phyloP scores from a whole-genome alignment of 1,140 invertebrate species.

The Panagrolaimus sp. region DNA sequence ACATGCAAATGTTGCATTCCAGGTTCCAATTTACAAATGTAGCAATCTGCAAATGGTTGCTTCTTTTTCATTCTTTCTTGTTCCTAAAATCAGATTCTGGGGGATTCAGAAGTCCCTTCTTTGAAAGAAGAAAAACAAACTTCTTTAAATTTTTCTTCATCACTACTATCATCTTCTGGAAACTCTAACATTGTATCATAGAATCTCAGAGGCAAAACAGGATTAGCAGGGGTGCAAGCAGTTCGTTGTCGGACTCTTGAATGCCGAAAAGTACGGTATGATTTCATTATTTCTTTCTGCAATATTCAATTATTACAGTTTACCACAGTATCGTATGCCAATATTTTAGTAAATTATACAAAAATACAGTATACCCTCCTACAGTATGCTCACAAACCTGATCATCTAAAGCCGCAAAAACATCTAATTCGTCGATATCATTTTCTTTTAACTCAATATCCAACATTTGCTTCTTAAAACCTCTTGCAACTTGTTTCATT shows the following conservation, averaged over 20 bases:
- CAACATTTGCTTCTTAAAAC: neutral
- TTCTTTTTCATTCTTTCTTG: constrained; percentile 18
- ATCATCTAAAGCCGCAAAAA: neutral
- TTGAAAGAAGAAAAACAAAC: neutral
- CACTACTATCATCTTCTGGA: constrained; percentile 19
- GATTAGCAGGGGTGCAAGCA: neutral
- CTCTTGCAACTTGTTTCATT: constrained; percentile 20
- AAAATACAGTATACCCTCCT: neutral
- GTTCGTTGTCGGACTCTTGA: neutral
- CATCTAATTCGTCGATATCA: neutral
- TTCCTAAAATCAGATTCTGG: too few species aligned
- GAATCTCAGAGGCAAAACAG: neutral
- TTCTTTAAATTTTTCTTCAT: constrained; percentile 19
- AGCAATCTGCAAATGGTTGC: constrained; percentile 22
- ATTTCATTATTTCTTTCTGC: neutral
- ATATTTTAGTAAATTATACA: too few species aligned
- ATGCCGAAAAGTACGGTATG: neutral
- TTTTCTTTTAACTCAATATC: neutral
- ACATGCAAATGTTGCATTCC: constrained; percentile 28
- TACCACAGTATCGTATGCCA: too few species aligned
- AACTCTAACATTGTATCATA: neutral
- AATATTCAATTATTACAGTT: too few species aligned
- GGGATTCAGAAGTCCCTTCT: too few species aligned
- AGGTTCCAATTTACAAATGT: constrained; percentile 17
- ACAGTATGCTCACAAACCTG: neutral